Evolutionary conservation across 2,888 invertebrate genomes (phyloP).

Genomic region (Cremastinae sp.): DNA sequence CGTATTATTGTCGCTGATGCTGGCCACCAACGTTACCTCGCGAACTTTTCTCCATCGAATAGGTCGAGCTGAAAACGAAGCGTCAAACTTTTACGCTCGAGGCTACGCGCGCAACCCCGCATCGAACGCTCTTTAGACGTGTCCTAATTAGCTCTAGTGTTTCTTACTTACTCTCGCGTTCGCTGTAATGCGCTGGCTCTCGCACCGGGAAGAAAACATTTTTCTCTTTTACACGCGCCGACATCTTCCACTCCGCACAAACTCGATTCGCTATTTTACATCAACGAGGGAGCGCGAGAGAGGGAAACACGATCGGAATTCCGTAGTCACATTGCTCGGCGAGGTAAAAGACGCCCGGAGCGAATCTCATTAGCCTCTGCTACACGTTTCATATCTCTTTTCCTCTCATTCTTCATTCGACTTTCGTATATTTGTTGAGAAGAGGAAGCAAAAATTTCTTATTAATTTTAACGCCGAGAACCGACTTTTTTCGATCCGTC

Average conservation of each 20-base stretch:
- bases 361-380: slow-evolving; percentile 29
- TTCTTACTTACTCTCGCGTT: slow-evolving; percentile 23
- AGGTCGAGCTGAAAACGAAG: not conserved
- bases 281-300: not conserved
- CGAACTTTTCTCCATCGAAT: not conserved
- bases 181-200: not conserved
- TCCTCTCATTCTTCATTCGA: slow-evolving; percentile 14
- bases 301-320: slow-evolving; percentile 13
- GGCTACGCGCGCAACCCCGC: slow-evolving; percentile 5
- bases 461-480: not conserved
- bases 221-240: not conserved
- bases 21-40: slow-evolving; percentile 20
- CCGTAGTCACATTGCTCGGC: not conserved
- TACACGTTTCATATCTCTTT: slow-evolving; percentile 20
- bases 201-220: not conserved
- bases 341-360: slow-evolving; percentile 20
- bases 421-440: not conserved
- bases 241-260: not conserved
- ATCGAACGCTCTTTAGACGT: slow-evolving; percentile 44
- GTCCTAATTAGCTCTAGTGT: slow-evolving; percentile 46
- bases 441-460: not conserved
- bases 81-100: slow-evolving; percentile 34
- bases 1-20: slow-evolving; percentile 13
- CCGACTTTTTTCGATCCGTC: too few species aligned
- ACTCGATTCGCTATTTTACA: not conserved